Conservation (phyloP, 1,140 invertebrate species). For the Cylas formicarius region DNA sequence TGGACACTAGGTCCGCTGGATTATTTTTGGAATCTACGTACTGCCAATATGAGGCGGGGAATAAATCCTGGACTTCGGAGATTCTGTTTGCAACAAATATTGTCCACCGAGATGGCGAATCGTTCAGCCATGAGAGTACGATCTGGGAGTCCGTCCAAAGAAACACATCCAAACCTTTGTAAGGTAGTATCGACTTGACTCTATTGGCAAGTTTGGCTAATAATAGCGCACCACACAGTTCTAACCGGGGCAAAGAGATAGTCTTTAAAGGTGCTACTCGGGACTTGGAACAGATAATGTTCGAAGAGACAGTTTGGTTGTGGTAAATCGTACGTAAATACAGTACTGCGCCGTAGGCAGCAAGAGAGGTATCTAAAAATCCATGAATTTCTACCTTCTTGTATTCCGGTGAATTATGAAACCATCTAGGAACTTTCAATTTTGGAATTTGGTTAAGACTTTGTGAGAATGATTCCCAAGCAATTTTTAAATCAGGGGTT, state of each 20-base stretch:
- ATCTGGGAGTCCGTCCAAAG: slow-evolving; percentile 4
- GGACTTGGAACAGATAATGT: slow-evolving; percentile 6
- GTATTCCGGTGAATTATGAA: slow-evolving; percentile 11
- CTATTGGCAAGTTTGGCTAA: slow-evolving; percentile 22
- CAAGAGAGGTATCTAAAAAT: slow-evolving; percentile 6
- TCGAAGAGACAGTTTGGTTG: background rate
- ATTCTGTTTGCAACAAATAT: slow-evolving; percentile 8
- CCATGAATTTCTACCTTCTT: slow-evolving; percentile 8
- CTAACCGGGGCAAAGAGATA: slow-evolving; percentile 6
- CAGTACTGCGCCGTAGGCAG: slow-evolving; percentile 13
- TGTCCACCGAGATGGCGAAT: background rate
- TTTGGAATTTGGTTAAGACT: slow-evolving; percentile 13
- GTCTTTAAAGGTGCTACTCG: slow-evolving; percentile 12
- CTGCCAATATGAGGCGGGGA: slow-evolving; percentile 1
- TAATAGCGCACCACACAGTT: slow-evolving; percentile 10
- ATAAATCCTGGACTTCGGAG: slow-evolving; percentile 2
- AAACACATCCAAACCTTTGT: slow-evolving; percentile 20
- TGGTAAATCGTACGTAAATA: slow-evolving; percentile 1
- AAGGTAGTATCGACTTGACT: slow-evolving; percentile 17
- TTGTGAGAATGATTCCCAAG: slow-evolving; percentile 20
- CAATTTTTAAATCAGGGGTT: slow-evolving; percentile 21
- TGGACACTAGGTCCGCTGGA: slow-evolving; percentile 6
- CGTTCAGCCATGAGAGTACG: slow-evolving; percentile 3
- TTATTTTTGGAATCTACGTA: slow-evolving; percentile 2
- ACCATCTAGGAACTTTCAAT: slow-evolving; percentile 22